Base-by-base conservation (phyloP, 2,888 invertebrate genomes). In the Drosophila prostipennis region DNA sequence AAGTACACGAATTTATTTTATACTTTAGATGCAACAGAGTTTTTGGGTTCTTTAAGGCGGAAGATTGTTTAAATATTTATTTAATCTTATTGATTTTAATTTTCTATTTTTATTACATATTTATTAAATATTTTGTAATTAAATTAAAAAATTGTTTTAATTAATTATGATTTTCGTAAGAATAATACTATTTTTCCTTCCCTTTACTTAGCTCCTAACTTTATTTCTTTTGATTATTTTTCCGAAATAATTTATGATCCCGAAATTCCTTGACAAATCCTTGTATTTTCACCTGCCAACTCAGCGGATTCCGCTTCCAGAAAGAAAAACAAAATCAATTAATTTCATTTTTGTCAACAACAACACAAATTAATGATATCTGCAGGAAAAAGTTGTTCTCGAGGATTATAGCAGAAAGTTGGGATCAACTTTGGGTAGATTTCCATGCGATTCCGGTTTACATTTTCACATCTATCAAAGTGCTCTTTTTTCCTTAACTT, bases 401-500 rank as follows among this genome's bases (percentile, higher is more conserved):
- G 54, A 69, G 65, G 72, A 74, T 64, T 67, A 69, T 57, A 16
- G 43, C 61, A 45, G 54, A 56, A 73, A 57, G 51, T 74, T 51
- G 48, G 53, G 42, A 56, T 45, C 55, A 64, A 49, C 64, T 65
- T 32, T 73, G 52, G 51, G 14, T 14, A 26, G 42, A 52, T 54
- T 56, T 53, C 29, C 68, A 19, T 14, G 39, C 26, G 56, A 64
- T 36, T 59, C 48, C 36, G 36, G 60, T 57, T 79, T 51, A 39
- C 63, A 49, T 39, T 59, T 69, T 74, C 68, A 37, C 87, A 82
- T 89, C 85, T 80, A 82, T 89, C 87, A 82, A 78, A 76, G 61
- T 78, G 81, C 74, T 73, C 72, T 70, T 34, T 64, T 61, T 34
- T 53, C 69, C 61, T 67, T 72, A 69, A 69, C 76, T 87, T 84